Evolutionary conservation across 2,113 vertebrate genomes (phyloP), one percentile per base, ranked within the genome.

Genomic region (Verasper variegatus): DNA sequence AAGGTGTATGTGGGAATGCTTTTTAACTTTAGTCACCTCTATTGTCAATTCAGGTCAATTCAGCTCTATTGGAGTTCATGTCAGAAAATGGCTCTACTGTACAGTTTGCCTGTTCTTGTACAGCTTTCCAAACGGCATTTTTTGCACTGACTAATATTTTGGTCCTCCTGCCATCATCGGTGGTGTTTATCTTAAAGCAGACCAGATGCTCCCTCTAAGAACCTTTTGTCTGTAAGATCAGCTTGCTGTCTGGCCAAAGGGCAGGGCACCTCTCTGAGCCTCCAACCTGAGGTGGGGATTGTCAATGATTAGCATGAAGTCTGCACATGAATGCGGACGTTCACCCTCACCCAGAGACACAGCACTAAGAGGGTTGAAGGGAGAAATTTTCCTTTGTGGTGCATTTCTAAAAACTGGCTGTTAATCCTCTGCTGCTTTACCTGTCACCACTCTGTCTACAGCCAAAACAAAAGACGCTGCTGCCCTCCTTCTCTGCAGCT

Each of bases 381-480:
- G 68, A 78, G 60, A 82, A 1, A 56, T 63, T 85, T 86, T 74
- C 58, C 54, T 80, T 89, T 90, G 78, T 89, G 78, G 66, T 66
- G 13, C 37, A 2, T 55, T 74, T 37, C 56, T 54, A 62, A 84
- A 80, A 82, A 73, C 74, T 58, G 74, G 20, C 49, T 0, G 67
- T 86, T 92, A 90, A 90, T 87, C 87, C 77, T 75, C 60, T 35
- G 51, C 67, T 66, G 88, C 78, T 91, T 86, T 86, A 60, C 68
- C 80, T 88, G 85, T 90, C 90, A 87, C 62, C 82, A 82, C 87
- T 80, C 37, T 0, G 68, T 82, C 82, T 66, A 21, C 68, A 71
- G 77, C 84, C 82, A 80, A 74, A 76, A 64, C 84, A 83, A 79
- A 78, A 61, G 76, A 75, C 57, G 57, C 37, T 20, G 0, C 12